These are phyloP conservation scores for Kobus ellipsiprymnus DNA, from an alignment of 2,113 vertebrate genomes.

Conservation along the genomic window DNA sequence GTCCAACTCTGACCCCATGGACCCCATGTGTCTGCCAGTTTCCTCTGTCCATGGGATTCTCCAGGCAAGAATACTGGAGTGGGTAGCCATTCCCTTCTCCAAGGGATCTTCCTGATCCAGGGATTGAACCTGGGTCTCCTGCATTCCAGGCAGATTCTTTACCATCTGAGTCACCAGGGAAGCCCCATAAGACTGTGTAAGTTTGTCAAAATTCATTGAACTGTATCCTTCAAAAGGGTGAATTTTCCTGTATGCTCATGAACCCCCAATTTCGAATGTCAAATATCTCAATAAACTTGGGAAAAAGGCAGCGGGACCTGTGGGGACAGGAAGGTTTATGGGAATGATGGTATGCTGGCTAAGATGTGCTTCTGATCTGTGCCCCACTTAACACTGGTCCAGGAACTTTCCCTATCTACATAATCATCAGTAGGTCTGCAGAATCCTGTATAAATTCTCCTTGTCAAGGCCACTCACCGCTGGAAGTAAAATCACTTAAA, in stretches of 20 bases:
- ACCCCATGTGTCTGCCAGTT: background rate
- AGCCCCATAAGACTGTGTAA: background rate
- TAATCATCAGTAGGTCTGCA: background rate
- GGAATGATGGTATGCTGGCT: background rate
- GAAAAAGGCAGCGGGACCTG: background rate
- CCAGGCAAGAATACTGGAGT: background rate
- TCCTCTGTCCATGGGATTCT: background rate
- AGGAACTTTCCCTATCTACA: background rate
- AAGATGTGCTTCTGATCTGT: background rate
- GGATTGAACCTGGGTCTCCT: background rate
- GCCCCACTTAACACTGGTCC: background rate
- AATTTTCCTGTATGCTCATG: background rate
- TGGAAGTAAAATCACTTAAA: background rate
- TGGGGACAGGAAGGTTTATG: background rate
- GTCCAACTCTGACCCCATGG: background rate
- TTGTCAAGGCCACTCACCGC: background rate
- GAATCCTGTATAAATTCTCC: background rate
- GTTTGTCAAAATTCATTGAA: background rate
- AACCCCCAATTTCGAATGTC: background rate
- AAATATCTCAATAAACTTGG: background rate
- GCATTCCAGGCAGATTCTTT: background rate
- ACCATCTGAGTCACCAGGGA: background rate
- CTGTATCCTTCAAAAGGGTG: background rate
- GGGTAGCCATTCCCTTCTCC: background rate
- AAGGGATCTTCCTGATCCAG: background rate